phyloP scores from a whole-genome alignment of 2,797 vertebrate species.

The Buphagus erythrorhynchus region DNA sequence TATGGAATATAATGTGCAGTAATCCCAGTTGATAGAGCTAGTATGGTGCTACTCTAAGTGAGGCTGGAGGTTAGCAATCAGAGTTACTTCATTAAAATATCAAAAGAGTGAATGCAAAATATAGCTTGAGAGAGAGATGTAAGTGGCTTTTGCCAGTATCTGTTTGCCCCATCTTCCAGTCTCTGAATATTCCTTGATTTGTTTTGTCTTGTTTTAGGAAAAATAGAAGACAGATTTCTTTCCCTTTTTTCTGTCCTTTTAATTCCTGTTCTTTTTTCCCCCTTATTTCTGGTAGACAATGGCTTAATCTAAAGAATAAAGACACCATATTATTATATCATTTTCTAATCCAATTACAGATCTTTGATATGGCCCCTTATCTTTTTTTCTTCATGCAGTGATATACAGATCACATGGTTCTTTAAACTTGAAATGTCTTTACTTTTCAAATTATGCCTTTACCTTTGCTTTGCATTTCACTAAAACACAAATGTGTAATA shows the following conservation, averaged over 20 bases:
- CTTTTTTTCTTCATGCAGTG: constrained; percentile 61
- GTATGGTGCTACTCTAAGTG: not conserved
- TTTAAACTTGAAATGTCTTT: constrained; percentile 65
- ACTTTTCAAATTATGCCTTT: constrained; percentile 66
- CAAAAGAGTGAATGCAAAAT: not conserved
- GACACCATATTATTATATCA: constrained; percentile 55
- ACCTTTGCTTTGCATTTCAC: constrained; percentile 66
- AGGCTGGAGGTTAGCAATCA: not conserved
- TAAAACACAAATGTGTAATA: constrained; percentile 54
- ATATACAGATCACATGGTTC: constrained; percentile 39
- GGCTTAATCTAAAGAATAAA: constrained; percentile 66
- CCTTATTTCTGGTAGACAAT: constrained; percentile 55
- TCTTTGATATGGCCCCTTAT: constrained; percentile 69
- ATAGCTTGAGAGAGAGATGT: not conserved
- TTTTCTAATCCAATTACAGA: constrained; percentile 71
- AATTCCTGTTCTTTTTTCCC: not conserved
- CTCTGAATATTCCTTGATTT: not conserved
- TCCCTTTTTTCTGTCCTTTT: not conserved
- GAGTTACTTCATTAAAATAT: not conserved
- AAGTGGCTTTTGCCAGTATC: not conserved
- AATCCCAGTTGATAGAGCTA: not conserved
- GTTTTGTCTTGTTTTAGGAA: not conserved
- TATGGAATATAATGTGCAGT: not conserved
- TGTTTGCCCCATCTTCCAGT: not conserved
- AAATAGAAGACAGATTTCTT: not conserved